Percentiles rank a stretch among this genome's conserved stretches.
Conservation (phyloP, 2,888 invertebrate species). For the Tipula confusa region DNA sequence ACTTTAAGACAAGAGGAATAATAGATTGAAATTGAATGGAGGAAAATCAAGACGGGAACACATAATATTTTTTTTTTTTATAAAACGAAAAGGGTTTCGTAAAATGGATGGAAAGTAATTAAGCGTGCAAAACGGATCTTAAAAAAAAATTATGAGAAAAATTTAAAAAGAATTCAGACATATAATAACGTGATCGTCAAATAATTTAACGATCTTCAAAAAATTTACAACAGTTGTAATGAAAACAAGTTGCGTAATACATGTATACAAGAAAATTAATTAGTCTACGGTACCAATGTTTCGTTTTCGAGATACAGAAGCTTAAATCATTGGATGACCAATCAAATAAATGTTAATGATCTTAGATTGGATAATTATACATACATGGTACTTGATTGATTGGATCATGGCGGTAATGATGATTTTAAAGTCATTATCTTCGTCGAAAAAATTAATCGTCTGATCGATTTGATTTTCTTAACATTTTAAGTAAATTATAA, state of each 20-base stretch:
- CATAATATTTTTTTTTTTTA: no score
- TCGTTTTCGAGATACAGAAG: not conserved
- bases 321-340: not conserved
- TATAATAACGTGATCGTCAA: not conserved
- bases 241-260: not conserved
- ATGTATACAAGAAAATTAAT: conserved; percentile 3
- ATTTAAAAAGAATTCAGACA: not conserved
- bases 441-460: not conserved
- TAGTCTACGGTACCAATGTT: not conserved
- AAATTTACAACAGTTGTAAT: not conserved
- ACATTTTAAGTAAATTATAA: not conserved
- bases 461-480: not conserved
- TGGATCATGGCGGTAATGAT: not conserved
- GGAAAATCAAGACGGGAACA: not conserved
- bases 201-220: not conserved
- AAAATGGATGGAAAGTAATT: not conserved
- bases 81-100: not conserved
- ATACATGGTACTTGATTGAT: not conserved
- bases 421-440: not conserved
- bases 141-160: not conserved
- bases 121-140: conserved; percentile 5
- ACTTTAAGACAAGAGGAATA: conserved; percentile 5
- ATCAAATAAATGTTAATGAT: conserved; percentile 6
- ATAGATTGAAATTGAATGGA: not conserved
- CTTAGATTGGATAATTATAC: not conserved